Evolutionary conservation across 2,113 vertebrate genomes (phyloP).

Genomic region (Paradisaea rubra): DNA sequence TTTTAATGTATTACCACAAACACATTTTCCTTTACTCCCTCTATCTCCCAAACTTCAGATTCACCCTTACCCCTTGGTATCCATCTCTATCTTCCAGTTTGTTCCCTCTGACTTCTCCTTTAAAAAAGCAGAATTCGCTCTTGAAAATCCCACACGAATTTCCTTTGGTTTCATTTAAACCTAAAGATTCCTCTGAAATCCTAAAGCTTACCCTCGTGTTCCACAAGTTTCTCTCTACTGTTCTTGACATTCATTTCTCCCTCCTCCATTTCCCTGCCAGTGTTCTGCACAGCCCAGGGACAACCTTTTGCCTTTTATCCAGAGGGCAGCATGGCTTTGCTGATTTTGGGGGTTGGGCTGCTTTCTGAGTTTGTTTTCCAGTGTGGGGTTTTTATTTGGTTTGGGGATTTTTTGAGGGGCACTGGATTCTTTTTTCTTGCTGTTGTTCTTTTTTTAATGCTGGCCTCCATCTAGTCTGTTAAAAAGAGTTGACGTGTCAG

Average conservation of each 20-base stretch:
- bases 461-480: background rate
- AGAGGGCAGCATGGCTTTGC: background rate
- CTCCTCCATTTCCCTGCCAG: background rate
- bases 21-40: background rate
- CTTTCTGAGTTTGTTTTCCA: background rate
- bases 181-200: background rate
- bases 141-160: background rate
- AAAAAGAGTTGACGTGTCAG: rapidly evolving
- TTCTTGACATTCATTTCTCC: background rate
- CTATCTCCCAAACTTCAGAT: background rate
- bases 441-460: background rate
- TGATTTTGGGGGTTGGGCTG: background rate
- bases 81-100: background rate
- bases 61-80: background rate
- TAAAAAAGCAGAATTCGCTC: background rate
- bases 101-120: background rate
- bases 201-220: background rate
- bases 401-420: background rate
- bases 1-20: background rate
- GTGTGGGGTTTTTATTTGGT: background rate
- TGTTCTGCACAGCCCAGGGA: background rate
- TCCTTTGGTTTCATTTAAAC: background rate
- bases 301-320: background rate
- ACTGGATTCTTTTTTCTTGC: background rate
- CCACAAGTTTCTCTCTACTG: background rate